Evolutionary conservation across 92 coral and sea anemone species (phyloP), one percentile per base, ranked within the genome.

Genomic region (Isaurus tuberculatus): DNA sequence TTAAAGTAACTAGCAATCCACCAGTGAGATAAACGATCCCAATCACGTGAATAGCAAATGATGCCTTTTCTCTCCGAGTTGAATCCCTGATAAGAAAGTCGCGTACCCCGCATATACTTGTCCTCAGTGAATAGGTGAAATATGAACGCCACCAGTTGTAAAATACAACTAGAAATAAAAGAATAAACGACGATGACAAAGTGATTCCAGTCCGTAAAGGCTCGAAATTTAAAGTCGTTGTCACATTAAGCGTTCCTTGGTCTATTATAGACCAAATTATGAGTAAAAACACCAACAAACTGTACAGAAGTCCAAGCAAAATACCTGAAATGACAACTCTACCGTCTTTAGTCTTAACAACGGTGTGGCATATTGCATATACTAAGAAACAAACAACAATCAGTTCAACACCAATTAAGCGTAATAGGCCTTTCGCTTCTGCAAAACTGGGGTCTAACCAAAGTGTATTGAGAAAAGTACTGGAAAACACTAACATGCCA

Each of bases 401-500:
- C 14, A 77, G 69, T 60, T 77, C 82, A n/a, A 40, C 49, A 67
- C 82, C 82, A 11, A 77, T 40, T 20, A 77, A 7, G 29, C 82
- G 70, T 42, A 77, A 25, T 22, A 77, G 53, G 9, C 53, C 20
- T 36, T 61, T 58, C 20, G 69, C 82, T 15, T 77, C 82, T 11
- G 23, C 17, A 43, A 57, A 48, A 42, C 70, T 77, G 14, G 82
- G 82, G 15, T 77, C 69, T 25, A 77, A n/a, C 82, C 82, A 77
- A 0, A 77, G 27, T 26, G 20, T 57, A 28, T 77, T 23, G 20
- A 77, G 82, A 19, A 58, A 77, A 28, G 82, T n/a, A 29, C 70
- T 31, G 13, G 70, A 77, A 31, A 77, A 77, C 29, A 77, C 82
- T 31, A 77, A 34, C 82, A 57, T 77, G 33, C 82, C 82, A 5